Percentiles rank a stretch among this genome's conserved stretches.
These are phyloP conservation scores for Watsonalla binaria DNA, from an alignment of 2,888 invertebrate species.

Conservation along the genomic window DNA sequence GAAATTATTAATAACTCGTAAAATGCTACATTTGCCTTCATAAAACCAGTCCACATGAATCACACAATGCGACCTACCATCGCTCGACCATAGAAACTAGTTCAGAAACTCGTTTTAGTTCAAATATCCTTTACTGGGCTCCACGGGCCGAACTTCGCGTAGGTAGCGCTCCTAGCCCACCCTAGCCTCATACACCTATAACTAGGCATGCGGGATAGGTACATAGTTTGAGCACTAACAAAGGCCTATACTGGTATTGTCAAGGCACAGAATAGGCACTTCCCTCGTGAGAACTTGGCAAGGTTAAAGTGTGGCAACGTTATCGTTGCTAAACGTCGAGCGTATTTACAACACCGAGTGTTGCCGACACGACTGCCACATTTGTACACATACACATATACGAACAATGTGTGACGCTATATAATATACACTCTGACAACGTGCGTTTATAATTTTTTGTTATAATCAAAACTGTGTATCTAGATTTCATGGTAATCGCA, in stretches of 20 bases:
- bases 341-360: constrained; percentile 74
- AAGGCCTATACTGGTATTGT: constrained; percentile 75
- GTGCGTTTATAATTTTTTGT: background rate
- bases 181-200: no score
- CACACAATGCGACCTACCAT: constrained; percentile 9
- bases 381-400: constrained; percentile 45
- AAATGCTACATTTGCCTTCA: background rate
- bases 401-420: constrained; percentile 24
- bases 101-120: constrained; percentile 11
- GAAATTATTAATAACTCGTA: background rate
- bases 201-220: constrained; percentile 53
- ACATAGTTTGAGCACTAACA: constrained; percentile 61
- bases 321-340: constrained; percentile 76
- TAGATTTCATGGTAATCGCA: constrained; percentile 27
- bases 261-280: constrained; percentile 77
- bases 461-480: background rate
- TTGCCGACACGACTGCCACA: constrained; percentile 68
- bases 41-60: background rate
- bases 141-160: constrained; percentile 2
- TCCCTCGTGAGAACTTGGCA: constrained; percentile 78
- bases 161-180: constrained; percentile 25
- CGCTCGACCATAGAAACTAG: constrained; percentile 16
- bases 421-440: background rate
- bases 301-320: constrained; percentile 76
- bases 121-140: background rate